Evolutionary conservation across 1,140 invertebrate genomes (phyloP).

Genomic region (Sitophilus oryzae): DNA sequence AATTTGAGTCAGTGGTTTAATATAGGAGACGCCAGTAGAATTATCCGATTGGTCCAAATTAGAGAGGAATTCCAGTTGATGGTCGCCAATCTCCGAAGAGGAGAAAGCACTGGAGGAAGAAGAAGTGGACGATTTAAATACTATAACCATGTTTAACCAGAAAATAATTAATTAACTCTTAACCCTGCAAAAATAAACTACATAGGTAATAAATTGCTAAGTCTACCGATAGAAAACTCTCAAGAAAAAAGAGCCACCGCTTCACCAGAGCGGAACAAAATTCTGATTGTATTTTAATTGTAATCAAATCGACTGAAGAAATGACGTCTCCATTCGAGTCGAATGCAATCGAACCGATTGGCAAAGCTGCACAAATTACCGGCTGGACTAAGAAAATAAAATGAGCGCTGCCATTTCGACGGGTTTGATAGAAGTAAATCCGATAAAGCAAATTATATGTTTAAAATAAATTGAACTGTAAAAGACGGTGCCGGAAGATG

Average conservation of each 20-base stretch:
- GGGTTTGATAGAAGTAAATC: constrained; percentile 8
- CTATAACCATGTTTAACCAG: too few relatives aligned
- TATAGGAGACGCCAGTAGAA: too few relatives aligned
- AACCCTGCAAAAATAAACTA: too few relatives aligned
- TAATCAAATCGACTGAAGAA: constrained; percentile 19
- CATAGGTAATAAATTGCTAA: too few relatives aligned
- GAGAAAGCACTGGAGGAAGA: too few relatives aligned
- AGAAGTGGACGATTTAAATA: too few relatives aligned
- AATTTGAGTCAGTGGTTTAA: too few relatives aligned
- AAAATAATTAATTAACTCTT: too few relatives aligned
- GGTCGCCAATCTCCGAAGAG: too few relatives aligned
- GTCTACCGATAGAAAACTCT: background rate
- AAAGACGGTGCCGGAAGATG: background rate
- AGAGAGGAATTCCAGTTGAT: too few relatives aligned
- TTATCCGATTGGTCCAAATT: too few relatives aligned
- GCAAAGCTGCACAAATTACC: constrained; percentile 17
- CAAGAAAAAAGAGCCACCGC: background rate
- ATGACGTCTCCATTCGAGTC: constrained; percentile 16
- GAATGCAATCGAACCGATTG: constrained; percentile 5
- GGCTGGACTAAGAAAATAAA: constrained; percentile 12
- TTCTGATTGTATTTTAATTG: constrained; percentile 19
- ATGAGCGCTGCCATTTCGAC: constrained; percentile 10
- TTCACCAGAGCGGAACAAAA: constrained; percentile 10
- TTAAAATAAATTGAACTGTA: constrained; percentile 12
- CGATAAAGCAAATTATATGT: constrained; percentile 5